Base-by-base conservation (phyloP, 2,113 vertebrate genomes). In the Cyphomyrus discorhynchus region DNA sequence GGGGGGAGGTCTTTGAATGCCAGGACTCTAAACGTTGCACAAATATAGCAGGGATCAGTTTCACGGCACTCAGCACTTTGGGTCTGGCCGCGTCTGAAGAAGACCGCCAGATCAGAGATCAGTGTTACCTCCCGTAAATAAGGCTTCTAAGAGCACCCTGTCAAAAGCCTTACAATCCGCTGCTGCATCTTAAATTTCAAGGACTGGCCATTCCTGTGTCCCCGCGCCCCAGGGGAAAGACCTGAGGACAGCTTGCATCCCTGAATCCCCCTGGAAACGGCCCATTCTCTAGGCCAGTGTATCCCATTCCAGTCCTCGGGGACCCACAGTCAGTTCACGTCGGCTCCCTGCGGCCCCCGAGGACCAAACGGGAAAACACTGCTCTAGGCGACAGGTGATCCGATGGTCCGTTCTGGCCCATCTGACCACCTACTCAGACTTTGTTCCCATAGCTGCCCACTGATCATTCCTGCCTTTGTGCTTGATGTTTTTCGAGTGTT, bases 11-110 rank as follows among this genome's bases (percentile, higher is more conserved):
- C 80, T 39, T 24, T 39, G 50, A 46, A 45, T 53, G 52, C 35
- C 82, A n/a, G 52, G 35, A 24, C 56, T 39, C 31, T 39, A 39
- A 46, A 80, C 1, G 89, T 0, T 35, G 77, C 39, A 53, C 42
- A 85, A 89, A 89, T 89, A 89, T 89, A 89, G 89, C 31, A 35
- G 77, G 24, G 89, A 47, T 89, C 89, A 31, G 39, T 84, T 85
- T 84, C 80, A 83, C 52, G 10, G 88, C 70, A 46, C 80, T 84
- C 77, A 8, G 49, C 49, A 24, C 52, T 62, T 83, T 47, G 21
- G 80, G 77, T 39, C 83, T 31, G 62, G 56, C 49, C 42, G 17
- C 21, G 42, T 89, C 35, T 80, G 80, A 62, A 85, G 77, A 58
- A 80, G 89, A 3, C 77, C 80, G 52, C 39, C 50, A 89, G 80